phyloP scores from a whole-genome alignment of 2,888 invertebrate species.

The Miltochrista miniata region DNA sequence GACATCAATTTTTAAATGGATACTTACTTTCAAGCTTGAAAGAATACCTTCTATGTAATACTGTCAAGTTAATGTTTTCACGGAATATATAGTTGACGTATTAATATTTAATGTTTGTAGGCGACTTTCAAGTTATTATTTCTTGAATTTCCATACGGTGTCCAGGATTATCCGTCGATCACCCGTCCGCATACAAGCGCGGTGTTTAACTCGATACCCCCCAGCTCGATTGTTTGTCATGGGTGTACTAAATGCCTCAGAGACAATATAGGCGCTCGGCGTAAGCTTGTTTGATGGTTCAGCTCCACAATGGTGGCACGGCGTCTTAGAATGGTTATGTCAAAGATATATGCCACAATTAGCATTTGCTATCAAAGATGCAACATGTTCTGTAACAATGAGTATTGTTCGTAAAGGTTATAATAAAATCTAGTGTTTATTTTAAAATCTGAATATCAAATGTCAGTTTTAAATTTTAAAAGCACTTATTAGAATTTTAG shows the following conservation, averaged over 20 bases:
- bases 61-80: constrained; percentile 18
- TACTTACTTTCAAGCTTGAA: constrained; percentile 21
- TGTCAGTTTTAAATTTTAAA: too few relatives aligned
- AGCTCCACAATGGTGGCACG: not conserved
- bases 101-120: constrained; percentile 17
- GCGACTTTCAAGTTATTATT: constrained; percentile 13
- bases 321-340: not conserved
- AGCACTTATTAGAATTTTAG: too few relatives aligned
- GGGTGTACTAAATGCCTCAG: constrained; percentile 1
- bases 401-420: too few relatives aligned
- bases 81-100: constrained; percentile 8
- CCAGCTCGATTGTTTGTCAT: constrained; percentile 8
- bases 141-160: constrained; percentile 19
- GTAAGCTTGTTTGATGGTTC: constrained; percentile 1
- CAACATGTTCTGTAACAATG: not conserved
- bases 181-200: constrained; percentile 5
- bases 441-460: too few relatives aligned
- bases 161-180: constrained; percentile 2
- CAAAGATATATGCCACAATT: not conserved
- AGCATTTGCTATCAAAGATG: not conserved
- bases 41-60: constrained; percentile 18
- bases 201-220: constrained; percentile 5
- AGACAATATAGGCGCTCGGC: constrained; percentile 3
- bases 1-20: constrained; percentile 25
- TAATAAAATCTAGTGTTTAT: too few relatives aligned